Conservation (phyloP, 1,140 invertebrate genomes). For the Pomacea maculata region DNA sequence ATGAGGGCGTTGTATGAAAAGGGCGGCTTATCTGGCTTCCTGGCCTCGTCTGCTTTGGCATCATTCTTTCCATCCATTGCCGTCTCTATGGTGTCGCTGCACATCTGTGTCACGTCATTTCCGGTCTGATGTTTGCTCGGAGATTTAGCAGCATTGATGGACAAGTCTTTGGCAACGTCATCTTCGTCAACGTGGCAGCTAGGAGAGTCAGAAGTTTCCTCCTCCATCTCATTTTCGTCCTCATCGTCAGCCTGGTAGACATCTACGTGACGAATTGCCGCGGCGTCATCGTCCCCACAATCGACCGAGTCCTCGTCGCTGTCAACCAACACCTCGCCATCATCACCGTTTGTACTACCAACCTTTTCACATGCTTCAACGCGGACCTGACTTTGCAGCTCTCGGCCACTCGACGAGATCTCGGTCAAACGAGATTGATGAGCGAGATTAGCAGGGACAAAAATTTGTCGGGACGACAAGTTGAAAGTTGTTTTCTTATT, state of each 20-base stretch:
- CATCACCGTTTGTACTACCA: neutral
- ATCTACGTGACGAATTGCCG: slow-evolving; percentile 20
- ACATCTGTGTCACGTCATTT: slow-evolving; percentile 80
- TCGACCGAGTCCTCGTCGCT: slow-evolving; percentile 7
- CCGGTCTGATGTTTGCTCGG: slow-evolving; percentile 76
- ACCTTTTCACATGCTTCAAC: too few relatives aligned
- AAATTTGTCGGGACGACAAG: too few relatives aligned
- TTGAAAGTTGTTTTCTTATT: too few relatives aligned
- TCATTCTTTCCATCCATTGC: slow-evolving; percentile 1
- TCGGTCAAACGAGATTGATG: too few relatives aligned
- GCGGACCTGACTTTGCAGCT: too few relatives aligned
- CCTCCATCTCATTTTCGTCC: slow-evolving; percentile 97
- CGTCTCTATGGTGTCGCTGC: slow-evolving; percentile 16
- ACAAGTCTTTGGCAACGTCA: slow-evolving; percentile 81
- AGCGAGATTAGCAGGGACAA: too few relatives aligned
- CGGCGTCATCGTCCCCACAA: neutral
- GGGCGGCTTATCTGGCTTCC: slow-evolving; percentile 73
- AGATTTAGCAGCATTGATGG: slow-evolving; percentile 22
- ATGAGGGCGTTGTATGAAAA: slow-evolving; percentile 99
- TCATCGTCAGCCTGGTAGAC: slow-evolving; percentile 75
- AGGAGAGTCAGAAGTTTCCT: slow-evolving; percentile 71
- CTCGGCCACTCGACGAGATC: too few relatives aligned
- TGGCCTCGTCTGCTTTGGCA: slow-evolving; percentile 14
- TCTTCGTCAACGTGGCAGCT: slow-evolving; percentile 69
- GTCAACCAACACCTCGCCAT: slow-evolving; percentile 21